Conservation (phyloP, 35 echinoderm and acorn worm species). For the Lytechinus variegatus region DNA sequence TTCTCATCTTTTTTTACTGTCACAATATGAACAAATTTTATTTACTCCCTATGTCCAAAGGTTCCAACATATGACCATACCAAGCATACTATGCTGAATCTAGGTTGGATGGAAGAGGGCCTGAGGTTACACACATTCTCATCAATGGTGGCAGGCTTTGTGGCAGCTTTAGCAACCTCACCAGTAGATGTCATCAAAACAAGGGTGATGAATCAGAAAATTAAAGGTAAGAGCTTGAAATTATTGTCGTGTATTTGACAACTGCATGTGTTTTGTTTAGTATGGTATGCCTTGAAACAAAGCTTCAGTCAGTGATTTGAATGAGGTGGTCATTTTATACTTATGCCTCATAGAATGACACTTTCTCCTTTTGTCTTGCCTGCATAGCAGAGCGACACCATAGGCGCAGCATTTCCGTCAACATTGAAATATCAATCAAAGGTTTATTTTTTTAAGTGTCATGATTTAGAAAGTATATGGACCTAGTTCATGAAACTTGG, state of each 20-base stretch:
- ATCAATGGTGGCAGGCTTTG: constrained; percentile 88
- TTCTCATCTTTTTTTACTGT: neutral
- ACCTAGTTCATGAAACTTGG: too few species aligned
- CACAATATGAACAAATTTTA: neutral
- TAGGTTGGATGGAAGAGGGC: constrained; percentile 83
- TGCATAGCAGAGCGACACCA: too few species aligned
- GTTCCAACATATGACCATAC: constrained; percentile 91
- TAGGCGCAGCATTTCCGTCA: too few species aligned
- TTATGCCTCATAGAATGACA: too few species aligned
- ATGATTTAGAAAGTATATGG: too few species aligned
- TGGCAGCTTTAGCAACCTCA: constrained; percentile 80
- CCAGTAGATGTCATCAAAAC: constrained; percentile 97
- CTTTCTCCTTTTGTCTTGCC: too few species aligned
- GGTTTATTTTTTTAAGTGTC: too few species aligned
- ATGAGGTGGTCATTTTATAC: too few species aligned
- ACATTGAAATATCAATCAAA: too few species aligned
- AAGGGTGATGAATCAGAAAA: constrained; percentile 95
- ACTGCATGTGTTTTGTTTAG: neutral
- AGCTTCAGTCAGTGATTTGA: too few species aligned
- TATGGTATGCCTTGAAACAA: too few species aligned
- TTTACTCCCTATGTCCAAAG: constrained; percentile 34
- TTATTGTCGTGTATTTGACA: too few species aligned
- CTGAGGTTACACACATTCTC: constrained; percentile 74
- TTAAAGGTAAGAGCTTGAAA: constrained; percentile 68
- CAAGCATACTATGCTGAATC: constrained; percentile 88